Evolutionary conservation across 37 sponge, comb jelly and placozoan genomes (phyloP).

Genomic region (Chondrilla cf. caribensis): DNA sequence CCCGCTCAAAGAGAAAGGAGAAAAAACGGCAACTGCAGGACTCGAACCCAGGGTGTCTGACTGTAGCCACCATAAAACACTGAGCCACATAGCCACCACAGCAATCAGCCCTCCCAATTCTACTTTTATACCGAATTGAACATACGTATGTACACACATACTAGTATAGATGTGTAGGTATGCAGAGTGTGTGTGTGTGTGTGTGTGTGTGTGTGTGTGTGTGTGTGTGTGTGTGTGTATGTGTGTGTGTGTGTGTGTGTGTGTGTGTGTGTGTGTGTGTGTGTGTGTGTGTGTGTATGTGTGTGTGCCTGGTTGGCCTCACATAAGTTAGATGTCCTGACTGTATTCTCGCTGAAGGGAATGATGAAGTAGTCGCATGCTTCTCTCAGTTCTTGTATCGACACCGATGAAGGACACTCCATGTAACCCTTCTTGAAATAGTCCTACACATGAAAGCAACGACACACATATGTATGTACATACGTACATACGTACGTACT

Average conservation of each 20-base stretch:
- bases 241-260: not conserved
- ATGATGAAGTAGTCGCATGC: constrained; percentile 95
- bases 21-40: too few species aligned
- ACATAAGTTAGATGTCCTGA: constrained; percentile 77
- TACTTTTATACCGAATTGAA: too few species aligned
- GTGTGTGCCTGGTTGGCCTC: not conserved
- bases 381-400: constrained; percentile 79
- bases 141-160: too few species aligned
- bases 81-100: too few species aligned
- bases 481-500: not conserved
- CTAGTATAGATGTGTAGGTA: too few species aligned
- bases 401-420: constrained; percentile 71
- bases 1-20: too few species aligned
- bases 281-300: too few species aligned
- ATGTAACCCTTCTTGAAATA: constrained; percentile 78
- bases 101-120: too few species aligned
- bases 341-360: constrained; percentile 84
- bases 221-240: too few species aligned
- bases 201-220: too few species aligned
- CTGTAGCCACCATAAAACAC: too few species aligned
- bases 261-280: not conserved
- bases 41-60: too few species aligned
- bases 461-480: not conserved
- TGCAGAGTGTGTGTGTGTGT: not conserved
- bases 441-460: constrained; percentile 49